Evolutionary conservation across 2,113 vertebrate genomes (phyloP).

Genomic region (Cololabis saira): DNA sequence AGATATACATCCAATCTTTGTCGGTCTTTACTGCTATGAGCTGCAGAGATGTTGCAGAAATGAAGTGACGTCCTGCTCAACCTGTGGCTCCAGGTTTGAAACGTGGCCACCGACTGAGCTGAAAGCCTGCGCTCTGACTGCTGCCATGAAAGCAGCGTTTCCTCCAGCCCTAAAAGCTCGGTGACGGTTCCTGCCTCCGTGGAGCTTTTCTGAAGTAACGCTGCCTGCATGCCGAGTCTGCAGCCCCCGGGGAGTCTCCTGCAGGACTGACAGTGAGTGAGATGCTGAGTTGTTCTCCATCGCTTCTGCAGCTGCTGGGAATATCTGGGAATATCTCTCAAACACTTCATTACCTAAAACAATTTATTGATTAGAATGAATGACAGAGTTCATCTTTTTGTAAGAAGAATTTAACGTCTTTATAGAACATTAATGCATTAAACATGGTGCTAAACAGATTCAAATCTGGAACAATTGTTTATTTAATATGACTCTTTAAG

Average conservation of each 20-base stretch:
- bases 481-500: too few relatives aligned
- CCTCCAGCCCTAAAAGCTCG: slow-evolving; percentile 48
- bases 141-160: slow-evolving; percentile 43
- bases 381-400: background rate
- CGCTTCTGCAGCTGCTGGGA: too few relatives aligned
- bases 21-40: too few relatives aligned
- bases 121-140: slow-evolving; percentile 35
- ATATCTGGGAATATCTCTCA: too few relatives aligned
- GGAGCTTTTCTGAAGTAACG: slow-evolving; percentile 37
- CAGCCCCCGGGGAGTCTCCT: slow-evolving; percentile 4
- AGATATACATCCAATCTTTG: too few relatives aligned
- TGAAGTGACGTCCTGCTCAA: slow-evolving; percentile 21
- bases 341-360: too few relatives aligned
- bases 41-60: slow-evolving; percentile 3
- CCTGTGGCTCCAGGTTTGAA: slow-evolving; percentile 52
- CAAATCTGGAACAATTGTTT: too few relatives aligned
- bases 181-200: slow-evolving; percentile 49
- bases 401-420: background rate
- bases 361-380: background rate
- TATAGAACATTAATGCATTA: background rate
- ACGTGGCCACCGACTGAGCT: slow-evolving; percentile 58
- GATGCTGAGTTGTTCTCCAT: background rate
- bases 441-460: too few relatives aligned
- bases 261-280: slow-evolving; percentile 7
- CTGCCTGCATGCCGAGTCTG: slow-evolving; percentile 26